Evolutionary conservation across 35 echinoderm and acorn worm species (phyloP).

Genomic region (Ophioderma brevispina): DNA sequence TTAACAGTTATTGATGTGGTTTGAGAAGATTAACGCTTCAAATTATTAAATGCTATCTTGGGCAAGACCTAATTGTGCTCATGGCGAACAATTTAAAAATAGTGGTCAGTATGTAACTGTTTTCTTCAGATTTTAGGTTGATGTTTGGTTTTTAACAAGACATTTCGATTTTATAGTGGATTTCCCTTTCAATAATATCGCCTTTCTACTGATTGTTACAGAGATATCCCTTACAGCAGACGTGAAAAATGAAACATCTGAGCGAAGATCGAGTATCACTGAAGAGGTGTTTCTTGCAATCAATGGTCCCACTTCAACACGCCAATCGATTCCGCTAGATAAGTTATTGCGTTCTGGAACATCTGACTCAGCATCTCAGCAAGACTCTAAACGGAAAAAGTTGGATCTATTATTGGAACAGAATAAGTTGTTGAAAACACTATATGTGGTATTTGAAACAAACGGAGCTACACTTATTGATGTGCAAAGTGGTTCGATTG

Average conservation of each 20-base stretch:
- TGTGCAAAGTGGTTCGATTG: background rate
- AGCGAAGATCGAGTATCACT: background rate
- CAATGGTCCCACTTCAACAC: background rate
- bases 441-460: background rate
- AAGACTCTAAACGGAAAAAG: background rate
- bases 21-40: too few species aligned
- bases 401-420: background rate
- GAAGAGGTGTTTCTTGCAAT: background rate
- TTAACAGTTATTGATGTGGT: too few species aligned
- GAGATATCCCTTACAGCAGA: background rate
- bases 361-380: background rate
- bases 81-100: too few species aligned
- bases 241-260: too few species aligned
- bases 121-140: too few species aligned
- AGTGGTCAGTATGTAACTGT: too few species aligned
- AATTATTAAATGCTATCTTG: too few species aligned
- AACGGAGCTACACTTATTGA: background rate
- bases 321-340: background rate
- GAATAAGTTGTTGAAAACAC: background rate
- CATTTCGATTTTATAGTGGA: too few species aligned
- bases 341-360: background rate
- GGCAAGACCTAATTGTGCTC: too few species aligned
- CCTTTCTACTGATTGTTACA: background rate
- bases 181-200: too few species aligned
- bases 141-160: too few species aligned